Evolutionary conservation across 1,140 invertebrate genomes (phyloP).

Genomic region (Oryzaephilus surinamensis): DNA sequence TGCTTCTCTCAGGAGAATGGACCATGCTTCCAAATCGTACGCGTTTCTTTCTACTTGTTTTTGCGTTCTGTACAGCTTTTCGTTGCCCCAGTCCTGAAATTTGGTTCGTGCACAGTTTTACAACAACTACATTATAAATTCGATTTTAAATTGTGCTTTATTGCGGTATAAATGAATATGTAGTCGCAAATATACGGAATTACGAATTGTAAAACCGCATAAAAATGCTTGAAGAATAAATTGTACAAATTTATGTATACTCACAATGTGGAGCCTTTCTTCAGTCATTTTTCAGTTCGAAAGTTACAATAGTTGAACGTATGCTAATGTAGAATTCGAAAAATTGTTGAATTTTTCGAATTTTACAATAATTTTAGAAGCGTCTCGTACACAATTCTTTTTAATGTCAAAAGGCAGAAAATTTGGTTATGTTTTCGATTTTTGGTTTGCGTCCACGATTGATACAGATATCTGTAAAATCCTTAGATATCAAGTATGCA

Average conservation of each 20-base stretch:
- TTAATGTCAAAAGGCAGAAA: too few relatives aligned
- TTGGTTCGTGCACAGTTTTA: constrained; percentile 6
- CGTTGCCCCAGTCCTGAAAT: constrained; percentile 75
- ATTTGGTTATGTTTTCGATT: too few relatives aligned
- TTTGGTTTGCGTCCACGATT: too few relatives aligned
- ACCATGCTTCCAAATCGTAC: constrained; percentile 96
- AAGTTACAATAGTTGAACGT: too few relatives aligned
- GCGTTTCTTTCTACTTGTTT: constrained; percentile 72
- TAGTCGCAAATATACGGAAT: constrained; percentile 2
- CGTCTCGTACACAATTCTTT: too few relatives aligned
- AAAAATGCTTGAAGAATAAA: too few relatives aligned
- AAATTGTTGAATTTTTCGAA: too few relatives aligned
- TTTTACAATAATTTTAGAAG: too few relatives aligned
- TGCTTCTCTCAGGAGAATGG: constrained; percentile 83
- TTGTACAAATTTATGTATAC: constrained; percentile 11
- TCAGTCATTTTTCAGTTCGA: constrained; percentile 30
- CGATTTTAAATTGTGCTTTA: background rate
- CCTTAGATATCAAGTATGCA: too few relatives aligned
- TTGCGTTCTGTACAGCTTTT: constrained; percentile 68
- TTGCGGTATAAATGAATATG: background rate
- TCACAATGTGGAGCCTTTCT: constrained; percentile 32
- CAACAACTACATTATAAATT: constrained; percentile 1
- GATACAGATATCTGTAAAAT: too few relatives aligned
- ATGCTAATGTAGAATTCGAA: too few relatives aligned
- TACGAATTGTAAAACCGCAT: too few relatives aligned